phyloP scores from a whole-genome alignment of 2,113 vertebrate species.

The Garra rufa region DNA sequence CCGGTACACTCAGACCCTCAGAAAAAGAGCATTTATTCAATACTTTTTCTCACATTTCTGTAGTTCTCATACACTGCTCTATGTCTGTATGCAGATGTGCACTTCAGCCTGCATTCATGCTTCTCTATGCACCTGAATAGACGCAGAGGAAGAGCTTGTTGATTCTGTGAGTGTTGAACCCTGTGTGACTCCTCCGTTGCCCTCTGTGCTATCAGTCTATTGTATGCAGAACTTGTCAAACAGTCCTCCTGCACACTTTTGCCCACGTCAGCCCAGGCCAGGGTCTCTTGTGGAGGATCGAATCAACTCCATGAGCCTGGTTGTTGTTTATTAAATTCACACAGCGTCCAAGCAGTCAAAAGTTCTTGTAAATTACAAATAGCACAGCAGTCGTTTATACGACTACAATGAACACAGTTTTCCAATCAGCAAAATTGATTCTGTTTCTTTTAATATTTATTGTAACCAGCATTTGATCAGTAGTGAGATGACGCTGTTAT shows the following conservation, averaged over 20 bases:
- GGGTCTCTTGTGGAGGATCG: not conserved
- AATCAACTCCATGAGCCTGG: not conserved
- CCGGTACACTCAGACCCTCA: not conserved
- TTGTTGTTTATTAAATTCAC: slow-evolving; percentile 4
- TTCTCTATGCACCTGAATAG: slow-evolving; percentile 46
- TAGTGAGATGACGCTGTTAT: not conserved
- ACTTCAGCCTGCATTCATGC: slow-evolving; percentile 22
- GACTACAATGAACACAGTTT: slow-evolving; percentile 18
- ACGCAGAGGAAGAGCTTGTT: slow-evolving; percentile 35
- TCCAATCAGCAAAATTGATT: not conserved
- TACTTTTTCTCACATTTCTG: slow-evolving; percentile 24
- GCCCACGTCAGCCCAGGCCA: not conserved
- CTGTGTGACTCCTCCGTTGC: not conserved
- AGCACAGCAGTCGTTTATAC: not conserved
- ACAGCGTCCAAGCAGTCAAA: not conserved
- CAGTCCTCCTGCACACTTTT: not conserved
- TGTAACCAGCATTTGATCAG: not conserved
- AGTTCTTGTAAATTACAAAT: slow-evolving; percentile 8
- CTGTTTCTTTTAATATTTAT: not conserved
- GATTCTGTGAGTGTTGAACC: slow-evolving; percentile 21
- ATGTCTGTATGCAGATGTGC: slow-evolving; percentile 30
- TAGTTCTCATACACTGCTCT: slow-evolving; percentile 14
- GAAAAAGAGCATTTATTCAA: slow-evolving; percentile 10
- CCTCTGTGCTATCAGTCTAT: slow-evolving; percentile 15
- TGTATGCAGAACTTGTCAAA: slow-evolving; percentile 38